Evolutionary conservation across 2,888 invertebrate species (phyloP), one percentile per base, ranked within the genome.

Genomic region (Ectemnius lituratus): DNA sequence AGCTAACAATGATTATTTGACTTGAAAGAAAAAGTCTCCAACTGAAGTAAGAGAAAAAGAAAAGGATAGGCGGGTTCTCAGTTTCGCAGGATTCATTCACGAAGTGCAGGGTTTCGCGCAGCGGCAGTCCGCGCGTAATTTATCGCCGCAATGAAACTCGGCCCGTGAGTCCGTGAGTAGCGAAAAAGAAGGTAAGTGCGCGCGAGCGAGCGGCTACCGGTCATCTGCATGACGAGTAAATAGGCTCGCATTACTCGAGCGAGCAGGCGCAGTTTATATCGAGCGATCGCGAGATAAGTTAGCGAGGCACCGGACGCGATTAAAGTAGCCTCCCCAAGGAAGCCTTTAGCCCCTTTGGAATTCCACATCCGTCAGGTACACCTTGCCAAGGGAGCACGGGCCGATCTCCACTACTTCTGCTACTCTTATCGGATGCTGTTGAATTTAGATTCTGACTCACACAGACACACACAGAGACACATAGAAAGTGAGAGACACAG

Each of bases 141-240:
- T 83, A 84, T 84, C 73, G 82, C 64, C 73, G 79, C 76, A 83
- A 84, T 84, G 82, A 83, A 83, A 83, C 79, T 80, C 64, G 69
- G 73, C 23, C 37, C 62, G 70, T 72, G 73, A 66, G 60, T 52
- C 71, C 59, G 63, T 75, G 65, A 69, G 66, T 66, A 61, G 52
- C 52, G 52, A 80, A 77, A 70, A 64, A 68, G 67, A 73, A 37
- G 37, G 37, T 37, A 37, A 37, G 37, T 37, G 37, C 37, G 66
- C 68, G 62, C 67, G 67, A 72, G 59, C 70, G 73, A 66, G 61
- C 82, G 78, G 85, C 88, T 88, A 87, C 86, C 80, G 88, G 84
- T 88, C 86, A 86, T 87, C 85, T 86, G 84, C 85, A 86, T 85
- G 86, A 86, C 81, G 87, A 86, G 86, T 85, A 86, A 85, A 87